These are phyloP conservation scores for Pachyrhynchus sulphureomaculatus DNA, from an alignment of 1,140 invertebrate genomes.

Conservation along the genomic window DNA sequence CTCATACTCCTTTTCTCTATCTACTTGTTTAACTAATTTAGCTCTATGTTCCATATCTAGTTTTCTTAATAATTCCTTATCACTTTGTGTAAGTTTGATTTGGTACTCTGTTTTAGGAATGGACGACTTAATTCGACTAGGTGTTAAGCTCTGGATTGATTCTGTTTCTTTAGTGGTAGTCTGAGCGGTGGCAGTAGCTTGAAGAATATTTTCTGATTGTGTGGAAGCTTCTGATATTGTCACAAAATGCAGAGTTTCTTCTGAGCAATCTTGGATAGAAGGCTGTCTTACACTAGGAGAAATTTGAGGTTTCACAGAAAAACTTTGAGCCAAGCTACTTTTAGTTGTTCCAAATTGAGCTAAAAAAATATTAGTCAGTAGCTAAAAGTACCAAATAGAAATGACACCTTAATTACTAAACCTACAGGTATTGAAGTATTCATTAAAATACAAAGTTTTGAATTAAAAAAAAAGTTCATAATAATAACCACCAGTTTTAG, in stretches of 20 bases:
- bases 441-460: too few species aligned
- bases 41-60: slow-evolving; percentile 49
- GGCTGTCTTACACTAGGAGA: background rate
- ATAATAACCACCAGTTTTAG: too few species aligned
- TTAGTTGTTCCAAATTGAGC: background rate
- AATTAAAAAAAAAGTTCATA: too few species aligned
- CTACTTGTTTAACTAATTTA: slow-evolving; percentile 40
- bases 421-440: too few species aligned
- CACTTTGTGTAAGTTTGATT: slow-evolving; percentile 46
- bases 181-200: background rate
- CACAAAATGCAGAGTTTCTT: background rate
- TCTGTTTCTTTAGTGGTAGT: background rate
- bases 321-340: background rate
- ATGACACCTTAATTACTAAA: too few species aligned
- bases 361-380: too few species aligned
- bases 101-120: slow-evolving; percentile 14
- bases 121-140: background rate
- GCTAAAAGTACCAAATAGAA: too few species aligned
- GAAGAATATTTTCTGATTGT: background rate
- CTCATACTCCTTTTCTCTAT: slow-evolving; percentile 20
- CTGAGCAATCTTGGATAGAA: background rate
- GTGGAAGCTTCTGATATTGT: too few species aligned
- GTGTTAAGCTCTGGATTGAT: slow-evolving; percentile 1
- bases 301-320: background rate
- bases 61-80: slow-evolving; percentile 47